A percentile compares a stretch with the other conserved stretches of the same genome.
phyloP scores from a whole-genome alignment of 2,113 vertebrate species.

The Formicarius rufipectus region DNA sequence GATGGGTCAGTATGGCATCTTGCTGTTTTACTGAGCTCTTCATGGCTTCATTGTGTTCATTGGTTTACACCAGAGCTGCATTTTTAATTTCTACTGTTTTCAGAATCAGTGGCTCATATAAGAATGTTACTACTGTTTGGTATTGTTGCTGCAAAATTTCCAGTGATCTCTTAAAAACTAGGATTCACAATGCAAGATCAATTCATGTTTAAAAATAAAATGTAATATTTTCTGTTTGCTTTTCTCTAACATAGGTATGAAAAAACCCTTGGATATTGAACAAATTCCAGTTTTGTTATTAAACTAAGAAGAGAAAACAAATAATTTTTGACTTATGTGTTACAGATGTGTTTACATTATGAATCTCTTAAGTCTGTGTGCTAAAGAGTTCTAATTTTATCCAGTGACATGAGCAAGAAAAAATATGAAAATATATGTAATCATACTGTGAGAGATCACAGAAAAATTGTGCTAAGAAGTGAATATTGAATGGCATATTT shows the following conservation, averaged over 20 bases:
- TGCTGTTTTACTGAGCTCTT: not conserved
- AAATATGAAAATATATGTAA: not conserved
- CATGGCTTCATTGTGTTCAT: not conserved
- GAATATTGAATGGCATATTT: not conserved
- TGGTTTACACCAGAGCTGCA: not conserved
- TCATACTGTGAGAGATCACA: not conserved
- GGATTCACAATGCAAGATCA: not conserved
- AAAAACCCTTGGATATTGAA: not conserved
- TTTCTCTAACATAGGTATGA: not conserved
- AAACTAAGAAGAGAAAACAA: slow-evolving; percentile 8
- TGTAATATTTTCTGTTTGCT: not conserved
- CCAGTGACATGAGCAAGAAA: not conserved
- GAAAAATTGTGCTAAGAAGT: not conserved
- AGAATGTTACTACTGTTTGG: not conserved
- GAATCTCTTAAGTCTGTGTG: not conserved
- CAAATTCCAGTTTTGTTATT: slow-evolving; percentile 5
- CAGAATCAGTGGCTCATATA: not conserved
- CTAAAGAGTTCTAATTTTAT: slow-evolving; percentile 1
- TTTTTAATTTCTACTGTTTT: not conserved
- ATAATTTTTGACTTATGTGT: slow-evolving; percentile 28
- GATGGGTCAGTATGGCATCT: not conserved
- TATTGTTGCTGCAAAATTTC: not conserved
- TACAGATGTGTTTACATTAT: slow-evolving; percentile 2
- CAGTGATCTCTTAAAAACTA: not conserved
- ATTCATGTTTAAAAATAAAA: not conserved